A percentile compares a stretch with the other conserved stretches of the same genome.
These are phyloP conservation scores for Phodopus roborovskii DNA, from an alignment of 2,113 vertebrate species.

Conservation along the genomic window DNA sequence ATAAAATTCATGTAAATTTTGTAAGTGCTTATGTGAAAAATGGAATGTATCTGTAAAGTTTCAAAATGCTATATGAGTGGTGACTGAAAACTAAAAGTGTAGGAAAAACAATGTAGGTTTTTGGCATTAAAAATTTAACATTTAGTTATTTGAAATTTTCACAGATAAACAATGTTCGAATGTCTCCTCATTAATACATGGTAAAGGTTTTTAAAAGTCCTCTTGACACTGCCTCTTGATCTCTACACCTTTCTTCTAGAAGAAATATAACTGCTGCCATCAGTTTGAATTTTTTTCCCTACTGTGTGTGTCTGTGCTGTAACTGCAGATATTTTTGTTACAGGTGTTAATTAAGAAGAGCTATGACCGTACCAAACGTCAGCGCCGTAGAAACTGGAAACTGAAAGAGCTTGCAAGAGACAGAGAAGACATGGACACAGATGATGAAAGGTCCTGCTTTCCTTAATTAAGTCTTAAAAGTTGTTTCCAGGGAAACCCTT, in stretches of 20 bases:
- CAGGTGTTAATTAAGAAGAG: slow-evolving; percentile 98
- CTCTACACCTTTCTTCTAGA: background rate
- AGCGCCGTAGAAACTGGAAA: slow-evolving; percentile 96
- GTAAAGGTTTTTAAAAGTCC: background rate
- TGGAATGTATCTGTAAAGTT: background rate
- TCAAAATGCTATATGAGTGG: slow-evolving; percentile 6
- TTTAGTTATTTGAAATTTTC: slow-evolving; percentile 48
- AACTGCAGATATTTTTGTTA: background rate
- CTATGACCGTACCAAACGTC: slow-evolving; percentile 92
- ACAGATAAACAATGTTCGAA: background rate
- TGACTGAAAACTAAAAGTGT: background rate
- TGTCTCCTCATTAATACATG: background rate
- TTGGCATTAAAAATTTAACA: background rate
- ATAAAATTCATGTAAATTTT: slow-evolving; percentile 6
- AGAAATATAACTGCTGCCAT: background rate
- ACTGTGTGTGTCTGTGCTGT: background rate
- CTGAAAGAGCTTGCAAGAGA: slow-evolving; percentile 94
- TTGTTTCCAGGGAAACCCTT: slow-evolving; percentile 25
- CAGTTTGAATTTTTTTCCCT: background rate
- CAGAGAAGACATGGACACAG: slow-evolving; percentile 90
- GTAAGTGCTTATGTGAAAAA: slow-evolving; percentile 7
- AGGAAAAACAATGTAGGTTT: background rate
- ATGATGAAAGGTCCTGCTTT: slow-evolving; percentile 92
- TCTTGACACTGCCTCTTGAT: background rate
- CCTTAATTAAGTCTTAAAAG: background rate